These are phyloP conservation scores for Cylloceria caligata DNA, from an alignment of 2,888 invertebrate genomes.

Conservation along the genomic window DNA sequence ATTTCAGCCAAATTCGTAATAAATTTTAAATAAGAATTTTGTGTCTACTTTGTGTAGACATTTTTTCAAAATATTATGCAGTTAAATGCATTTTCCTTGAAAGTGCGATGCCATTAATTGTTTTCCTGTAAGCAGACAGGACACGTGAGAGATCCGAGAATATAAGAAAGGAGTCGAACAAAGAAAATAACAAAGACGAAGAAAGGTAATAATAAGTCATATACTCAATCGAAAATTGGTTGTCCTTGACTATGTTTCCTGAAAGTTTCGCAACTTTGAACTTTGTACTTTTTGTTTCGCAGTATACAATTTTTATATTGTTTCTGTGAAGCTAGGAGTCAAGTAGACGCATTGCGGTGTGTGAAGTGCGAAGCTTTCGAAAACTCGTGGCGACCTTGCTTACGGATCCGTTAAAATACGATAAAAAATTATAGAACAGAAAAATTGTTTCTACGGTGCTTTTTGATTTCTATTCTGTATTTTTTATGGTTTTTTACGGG, in stretches of 20 bases:
- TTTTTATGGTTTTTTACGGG: neutral
- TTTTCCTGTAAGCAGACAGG: slow-evolving; percentile 77
- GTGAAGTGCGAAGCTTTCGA: slow-evolving; percentile 13
- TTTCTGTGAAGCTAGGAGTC: neutral
- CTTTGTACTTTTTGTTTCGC: neutral
- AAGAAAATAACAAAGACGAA: slow-evolving; percentile 79
- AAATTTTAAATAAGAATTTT: slow-evolving; percentile 16
- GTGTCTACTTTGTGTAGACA: neutral
- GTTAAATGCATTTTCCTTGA: neutral
- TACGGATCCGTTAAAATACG: neutral
- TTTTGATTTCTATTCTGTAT: slow-evolving; percentile 8
- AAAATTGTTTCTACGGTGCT: neutral
- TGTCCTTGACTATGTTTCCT: slow-evolving; percentile 9
- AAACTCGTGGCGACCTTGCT: neutral
- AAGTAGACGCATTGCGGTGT: neutral
- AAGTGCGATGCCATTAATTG: slow-evolving; percentile 53
- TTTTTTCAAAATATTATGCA: slow-evolving; percentile 3
- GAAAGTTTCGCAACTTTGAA: slow-evolving; percentile 15
- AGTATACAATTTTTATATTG: neutral
- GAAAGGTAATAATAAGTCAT: slow-evolving; percentile 79
- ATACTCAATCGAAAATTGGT: slow-evolving; percentile 16
- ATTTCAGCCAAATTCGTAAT: slow-evolving; percentile 18
- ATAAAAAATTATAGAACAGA: neutral
- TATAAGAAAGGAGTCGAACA: slow-evolving; percentile 80
- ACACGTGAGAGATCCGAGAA: slow-evolving; percentile 80